A percentile compares a stretch with the other conserved stretches of the same genome.
phyloP scores from a whole-genome alignment of 2,888 invertebrate genomes.

The Aelia acuminata region DNA sequence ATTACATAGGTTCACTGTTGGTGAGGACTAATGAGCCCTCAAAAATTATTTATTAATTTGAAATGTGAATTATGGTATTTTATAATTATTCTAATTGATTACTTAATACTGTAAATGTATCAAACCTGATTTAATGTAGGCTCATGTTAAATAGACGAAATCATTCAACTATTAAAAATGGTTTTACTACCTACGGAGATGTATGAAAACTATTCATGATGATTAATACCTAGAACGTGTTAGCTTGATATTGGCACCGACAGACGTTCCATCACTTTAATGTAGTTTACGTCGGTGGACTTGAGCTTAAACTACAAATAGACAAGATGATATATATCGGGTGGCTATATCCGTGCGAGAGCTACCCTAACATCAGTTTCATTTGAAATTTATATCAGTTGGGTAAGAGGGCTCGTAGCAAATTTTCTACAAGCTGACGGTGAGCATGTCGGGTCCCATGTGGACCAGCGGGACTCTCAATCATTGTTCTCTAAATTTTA shows the following conservation, averaged over 20 bases:
- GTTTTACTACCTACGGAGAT: background rate
- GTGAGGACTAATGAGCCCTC: no score
- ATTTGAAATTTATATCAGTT: constrained; percentile 48
- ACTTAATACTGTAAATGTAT: no score
- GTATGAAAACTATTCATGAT: background rate
- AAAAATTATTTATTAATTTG: no score
- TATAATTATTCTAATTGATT: no score
- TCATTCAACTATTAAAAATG: background rate
- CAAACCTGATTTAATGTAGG: background rate
- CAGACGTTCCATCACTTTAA: constrained; percentile 33
- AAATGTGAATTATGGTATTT: no score
- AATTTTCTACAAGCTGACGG: constrained; percentile 38
- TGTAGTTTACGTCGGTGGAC: background rate
- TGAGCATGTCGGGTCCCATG: constrained; percentile 12
- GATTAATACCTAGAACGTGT: background rate
- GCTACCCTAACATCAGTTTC: constrained; percentile 36
- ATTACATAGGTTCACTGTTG: no score
- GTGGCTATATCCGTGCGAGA: background rate
- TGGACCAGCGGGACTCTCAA: background rate
- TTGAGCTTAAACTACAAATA: constrained; percentile 4
- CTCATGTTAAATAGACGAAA: background rate
- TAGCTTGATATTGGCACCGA: constrained; percentile 6
- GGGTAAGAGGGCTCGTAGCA: constrained; percentile 12
- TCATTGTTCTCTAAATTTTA: constrained; percentile 35
- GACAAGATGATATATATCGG: constrained; percentile 19